Evolutionary conservation across 1,140 invertebrate species (phyloP).

Genomic region (Drosophila ironensis): DNA sequence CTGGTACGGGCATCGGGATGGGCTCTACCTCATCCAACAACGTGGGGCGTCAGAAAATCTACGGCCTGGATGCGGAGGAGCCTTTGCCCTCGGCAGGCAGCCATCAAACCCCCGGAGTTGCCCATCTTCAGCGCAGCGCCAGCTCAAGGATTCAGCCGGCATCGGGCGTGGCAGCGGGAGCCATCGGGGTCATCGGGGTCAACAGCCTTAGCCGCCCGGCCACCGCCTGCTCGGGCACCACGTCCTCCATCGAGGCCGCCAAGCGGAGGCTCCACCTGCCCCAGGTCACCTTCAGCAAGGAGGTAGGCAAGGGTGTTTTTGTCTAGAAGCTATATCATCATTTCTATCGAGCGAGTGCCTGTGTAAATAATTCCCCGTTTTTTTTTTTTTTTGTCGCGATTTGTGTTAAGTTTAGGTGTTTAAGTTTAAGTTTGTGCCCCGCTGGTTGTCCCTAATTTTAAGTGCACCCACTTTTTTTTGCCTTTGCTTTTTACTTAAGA

Average conservation of each 20-base stretch:
- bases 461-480: slow-evolving; percentile 22
- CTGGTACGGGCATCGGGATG: slow-evolving; percentile 28
- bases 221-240: slow-evolving; percentile 84
- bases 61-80: slow-evolving; percentile 1
- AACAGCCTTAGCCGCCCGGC: slow-evolving; percentile 70
- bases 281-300: slow-evolving; percentile 91
- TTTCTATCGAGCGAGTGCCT: slow-evolving; percentile 1
- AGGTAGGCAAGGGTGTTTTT: slow-evolving; percentile 86
- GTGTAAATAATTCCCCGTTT: slow-evolving; percentile 44
- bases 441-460: slow-evolving; percentile 5
- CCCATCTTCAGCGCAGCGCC: too few relatives aligned
- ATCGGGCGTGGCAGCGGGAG: too few relatives aligned
- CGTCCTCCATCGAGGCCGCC: slow-evolving; percentile 83
- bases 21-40: slow-evolving; percentile 58
- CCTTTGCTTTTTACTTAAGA: too few relatives aligned
- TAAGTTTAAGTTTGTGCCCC: slow-evolving; percentile 21
- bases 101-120: too few relatives aligned
- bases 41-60: slow-evolving; percentile 62
- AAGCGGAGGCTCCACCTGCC: slow-evolving; percentile 87
- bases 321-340: slow-evolving; percentile 78
- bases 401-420: slow-evolving; percentile 56
- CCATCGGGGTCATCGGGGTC: too few relatives aligned
- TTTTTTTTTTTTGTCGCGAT: too few relatives aligned
- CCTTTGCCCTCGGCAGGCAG: slow-evolving; percentile 10
- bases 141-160: not conserved